A percentile compares a stretch with the other conserved stretches of the same genome.
These are phyloP conservation scores for Gryon sp. DNA, from an alignment of 1,140 invertebrate genomes.

Conservation along the genomic window DNA sequence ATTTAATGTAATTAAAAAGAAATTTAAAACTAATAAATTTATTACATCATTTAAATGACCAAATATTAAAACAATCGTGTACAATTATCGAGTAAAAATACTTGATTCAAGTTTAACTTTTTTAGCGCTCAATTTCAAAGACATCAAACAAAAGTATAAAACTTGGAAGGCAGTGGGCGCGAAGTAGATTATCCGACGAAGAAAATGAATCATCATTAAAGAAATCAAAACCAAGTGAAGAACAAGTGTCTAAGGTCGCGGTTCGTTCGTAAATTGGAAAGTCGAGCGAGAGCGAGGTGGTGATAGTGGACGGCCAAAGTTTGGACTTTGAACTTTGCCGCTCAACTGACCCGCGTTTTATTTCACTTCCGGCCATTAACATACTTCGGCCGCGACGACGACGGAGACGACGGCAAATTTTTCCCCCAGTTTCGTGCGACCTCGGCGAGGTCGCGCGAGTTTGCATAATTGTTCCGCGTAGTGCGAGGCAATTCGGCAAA, in stretches of 20 bases:
- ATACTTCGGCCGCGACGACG: slow-evolving; percentile 70
- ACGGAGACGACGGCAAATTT: slow-evolving; percentile 68
- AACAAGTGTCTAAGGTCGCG: slow-evolving; percentile 57
- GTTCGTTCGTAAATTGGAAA: slow-evolving; percentile 58
- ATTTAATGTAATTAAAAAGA: too few relatives aligned
- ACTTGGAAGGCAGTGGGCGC: background rate
- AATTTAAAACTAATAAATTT: too few relatives aligned
- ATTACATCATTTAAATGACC: too few relatives aligned
- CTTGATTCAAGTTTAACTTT: too few relatives aligned
- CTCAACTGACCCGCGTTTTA: slow-evolving; percentile 75
- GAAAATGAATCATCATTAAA: slow-evolving; percentile 42
- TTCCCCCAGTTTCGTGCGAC: slow-evolving; percentile 66
- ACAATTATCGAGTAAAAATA: too few relatives aligned
- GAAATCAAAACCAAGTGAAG: slow-evolving; percentile 25
- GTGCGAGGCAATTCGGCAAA: slow-evolving; percentile 51
- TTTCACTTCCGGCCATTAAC: slow-evolving; percentile 77
- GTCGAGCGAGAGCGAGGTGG: slow-evolving; percentile 48
- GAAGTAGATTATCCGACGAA: slow-evolving; percentile 12
- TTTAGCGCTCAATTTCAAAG: too few relatives aligned
- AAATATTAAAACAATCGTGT: too few relatives aligned
- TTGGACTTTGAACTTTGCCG: slow-evolving; percentile 74
- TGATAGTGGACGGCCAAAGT: slow-evolving; percentile 66
- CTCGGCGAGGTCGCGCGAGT: slow-evolving; percentile 64
- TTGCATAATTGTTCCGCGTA: slow-evolving; percentile 68
- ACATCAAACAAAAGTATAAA: slow-evolving; percentile 1